phyloP scores from a whole-genome alignment of 2,797 vertebrate genomes.

The Clarias fuscus region DNA sequence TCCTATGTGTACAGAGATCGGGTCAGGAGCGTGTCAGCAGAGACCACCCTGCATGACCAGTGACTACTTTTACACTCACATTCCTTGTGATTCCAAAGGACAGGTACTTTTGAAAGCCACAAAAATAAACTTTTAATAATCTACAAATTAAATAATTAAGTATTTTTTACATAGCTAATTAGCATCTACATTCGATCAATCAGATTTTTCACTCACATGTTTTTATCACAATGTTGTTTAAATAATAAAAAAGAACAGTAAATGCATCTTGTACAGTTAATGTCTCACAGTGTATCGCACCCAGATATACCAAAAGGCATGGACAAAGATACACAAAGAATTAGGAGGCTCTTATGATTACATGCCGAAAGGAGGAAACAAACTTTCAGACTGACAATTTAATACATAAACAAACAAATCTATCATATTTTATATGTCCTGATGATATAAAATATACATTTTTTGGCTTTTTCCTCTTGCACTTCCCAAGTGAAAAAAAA shows the following conservation, averaged over 20 bases:
- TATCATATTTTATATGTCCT: background rate
- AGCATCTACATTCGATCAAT: background rate
- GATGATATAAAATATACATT: background rate
- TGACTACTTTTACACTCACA: slow-evolving; percentile 96
- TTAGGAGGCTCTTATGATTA: background rate
- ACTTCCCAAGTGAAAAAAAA: background rate
- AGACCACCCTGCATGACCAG: slow-evolving; percentile 84
- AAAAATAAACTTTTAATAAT: background rate
- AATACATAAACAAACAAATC: background rate
- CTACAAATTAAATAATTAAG: background rate
- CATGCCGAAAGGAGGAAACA: background rate
- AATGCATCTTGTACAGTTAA: background rate
- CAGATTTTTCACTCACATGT: no score
- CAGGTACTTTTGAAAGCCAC: slow-evolving; percentile 73
- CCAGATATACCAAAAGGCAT: background rate
- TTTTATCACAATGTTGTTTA: background rate
- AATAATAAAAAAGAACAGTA: background rate
- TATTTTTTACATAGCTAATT: background rate
- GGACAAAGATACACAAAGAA: background rate
- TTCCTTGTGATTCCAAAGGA: slow-evolving; percentile 80
- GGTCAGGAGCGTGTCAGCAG: slow-evolving; percentile 80
- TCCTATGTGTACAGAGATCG: slow-evolving; percentile 74
- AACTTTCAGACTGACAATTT: background rate
- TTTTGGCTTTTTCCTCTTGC: background rate
- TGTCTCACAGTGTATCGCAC: background rate